Base-by-base conservation (phyloP, 2,113 vertebrate genomes). In the Meleagris gallopavo region DNA sequence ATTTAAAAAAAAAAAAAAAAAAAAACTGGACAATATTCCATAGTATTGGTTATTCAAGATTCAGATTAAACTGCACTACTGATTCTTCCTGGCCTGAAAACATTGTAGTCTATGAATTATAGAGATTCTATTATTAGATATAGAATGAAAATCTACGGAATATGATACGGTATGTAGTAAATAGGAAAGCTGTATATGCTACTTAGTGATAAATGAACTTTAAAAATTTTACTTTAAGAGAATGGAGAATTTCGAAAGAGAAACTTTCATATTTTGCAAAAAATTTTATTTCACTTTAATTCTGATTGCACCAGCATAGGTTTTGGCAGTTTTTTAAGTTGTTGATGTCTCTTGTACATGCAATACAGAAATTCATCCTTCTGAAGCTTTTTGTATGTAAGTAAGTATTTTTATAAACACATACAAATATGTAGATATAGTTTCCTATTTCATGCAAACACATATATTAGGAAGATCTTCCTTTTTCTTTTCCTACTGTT, bases 251-350 rank as follows among this genome's bases (percentile, higher is more conserved):
- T 90, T 95, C 69, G 48, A 72, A 52, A 13, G 15, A 84, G 18
- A n/a, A 93, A 16, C 1, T 80, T 29, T 7, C 22, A 17, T 29
- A 46, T 30, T 85, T 66, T 52, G 17, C 38, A 15, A 66, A 5
- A 90, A 81, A 75, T 40, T 78, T 5, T 69, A 6, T 93, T 88
- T 16, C 3, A 61, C 10, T 90, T 89, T 13, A 85, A 75, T 67
- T 85, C 30, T 58, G 3, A 71, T 77, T 41, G 0, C 7, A 81
- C 43, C 29, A 60, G n/a, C 67, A 90, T 29, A 30, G 45, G 79
- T 58, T 86, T 89, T 84, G 58, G 27, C 69, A 83, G 36, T 48
- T 95, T 88, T 60, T 67, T 75, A 92, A 83, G 71, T 46, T 67
- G 13, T 57, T 70, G 15, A 19, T 84, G 8, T 88, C 48, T 86